Conservation (phyloP, 2,888 invertebrate species). For the Lasioglossum villosulum region DNA sequence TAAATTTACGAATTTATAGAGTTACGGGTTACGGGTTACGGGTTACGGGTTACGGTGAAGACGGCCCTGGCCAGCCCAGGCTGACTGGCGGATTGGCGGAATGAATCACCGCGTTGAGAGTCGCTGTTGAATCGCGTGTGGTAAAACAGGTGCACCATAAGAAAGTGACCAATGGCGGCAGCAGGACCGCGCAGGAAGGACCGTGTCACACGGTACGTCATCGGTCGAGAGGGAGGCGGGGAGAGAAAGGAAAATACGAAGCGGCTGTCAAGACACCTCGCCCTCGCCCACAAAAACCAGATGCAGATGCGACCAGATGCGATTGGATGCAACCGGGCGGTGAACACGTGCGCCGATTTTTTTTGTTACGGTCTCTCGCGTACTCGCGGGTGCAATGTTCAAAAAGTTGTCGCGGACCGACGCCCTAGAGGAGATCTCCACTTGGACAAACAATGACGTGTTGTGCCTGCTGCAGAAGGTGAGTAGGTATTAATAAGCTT, state of each 20-base stretch:
- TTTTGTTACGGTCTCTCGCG: conserved; percentile 63
- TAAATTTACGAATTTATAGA: too few species aligned
- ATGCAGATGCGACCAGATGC: conserved; percentile 79
- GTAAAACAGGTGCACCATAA: conserved; percentile 61
- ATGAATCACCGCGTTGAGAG: not conserved
- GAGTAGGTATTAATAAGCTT: too few species aligned
- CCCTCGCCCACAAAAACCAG: conserved; percentile 75
- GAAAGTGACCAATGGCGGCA: conserved; percentile 63
- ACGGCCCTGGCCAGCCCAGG: too few species aligned
- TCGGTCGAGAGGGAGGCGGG: not conserved
- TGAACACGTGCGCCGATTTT: conserved; percentile 72
- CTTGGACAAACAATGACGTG: conserved; percentile 79
- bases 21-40: too few species aligned
- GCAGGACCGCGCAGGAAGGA: too few species aligned
- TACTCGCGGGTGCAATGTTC: conserved; percentile 74
- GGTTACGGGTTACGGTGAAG: not conserved
- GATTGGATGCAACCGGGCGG: conserved; percentile 76
- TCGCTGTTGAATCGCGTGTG: conserved; percentile 1
- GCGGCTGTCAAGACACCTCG: conserved; percentile 65
- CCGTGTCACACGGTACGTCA: conserved; percentile 12
- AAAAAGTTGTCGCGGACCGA: conserved; percentile 75
- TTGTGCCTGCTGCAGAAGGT: conserved; percentile 80
- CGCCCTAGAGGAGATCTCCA: conserved; percentile 79
- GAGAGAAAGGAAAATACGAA: conserved; percentile 44
- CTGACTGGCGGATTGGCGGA: too few species aligned